phyloP scores from a whole-genome alignment of 2,888 invertebrate genomes.

The Gibbula magus region DNA sequence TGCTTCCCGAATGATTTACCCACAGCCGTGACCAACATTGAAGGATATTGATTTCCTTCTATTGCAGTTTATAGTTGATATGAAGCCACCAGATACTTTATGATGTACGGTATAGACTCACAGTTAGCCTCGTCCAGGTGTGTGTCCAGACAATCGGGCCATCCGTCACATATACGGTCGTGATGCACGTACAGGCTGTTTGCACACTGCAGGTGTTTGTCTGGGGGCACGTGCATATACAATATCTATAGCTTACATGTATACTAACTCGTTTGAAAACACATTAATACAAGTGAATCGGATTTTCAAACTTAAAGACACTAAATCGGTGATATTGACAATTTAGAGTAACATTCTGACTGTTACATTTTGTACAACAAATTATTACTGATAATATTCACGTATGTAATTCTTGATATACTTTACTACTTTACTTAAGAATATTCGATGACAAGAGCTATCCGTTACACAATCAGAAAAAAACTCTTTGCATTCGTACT shows the following conservation, averaged over 20 bases:
- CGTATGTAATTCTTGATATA: no score
- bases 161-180: constrained; percentile 64
- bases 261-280: background rate
- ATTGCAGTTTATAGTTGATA: background rate
- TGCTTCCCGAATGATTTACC: no score
- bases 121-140: constrained; percentile 67
- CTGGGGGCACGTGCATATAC: constrained; percentile 39
- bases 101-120: constrained; percentile 39
- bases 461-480: no score
- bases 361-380: no score
- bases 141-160: constrained; percentile 63
- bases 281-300: no score
- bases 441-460: no score
- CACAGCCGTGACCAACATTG: background rate
- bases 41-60: background rate
- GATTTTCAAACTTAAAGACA: no score
- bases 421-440: no score
- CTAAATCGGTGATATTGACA: no score
- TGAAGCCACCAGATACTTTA: background rate
- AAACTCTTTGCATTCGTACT: no score
- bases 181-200: constrained; percentile 59
- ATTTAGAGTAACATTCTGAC: no score
- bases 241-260: background rate
- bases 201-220: constrained; percentile 58
- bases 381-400: no score